Evolutionary conservation across 2,797 vertebrate species (phyloP).

Genomic region (Neostethus bicornis): DNA sequence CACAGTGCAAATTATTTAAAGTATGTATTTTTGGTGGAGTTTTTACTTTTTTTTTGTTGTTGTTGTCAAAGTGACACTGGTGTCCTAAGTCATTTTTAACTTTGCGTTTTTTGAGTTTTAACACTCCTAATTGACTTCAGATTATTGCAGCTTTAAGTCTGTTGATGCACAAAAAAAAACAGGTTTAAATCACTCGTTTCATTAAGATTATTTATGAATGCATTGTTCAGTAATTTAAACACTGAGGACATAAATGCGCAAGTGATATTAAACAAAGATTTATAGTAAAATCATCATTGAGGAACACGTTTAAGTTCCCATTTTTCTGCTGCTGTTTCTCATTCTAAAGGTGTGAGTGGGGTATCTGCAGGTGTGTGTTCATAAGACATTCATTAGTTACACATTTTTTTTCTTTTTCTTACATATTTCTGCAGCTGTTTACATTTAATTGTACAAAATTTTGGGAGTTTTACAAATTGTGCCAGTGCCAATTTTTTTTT

Average conservation of each 20-base stretch:
- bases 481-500: too few species aligned
- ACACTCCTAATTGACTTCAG: background rate
- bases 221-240: too few species aligned
- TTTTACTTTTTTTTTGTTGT: too few species aligned
- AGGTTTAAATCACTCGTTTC: too few species aligned
- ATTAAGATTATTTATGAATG: too few species aligned
- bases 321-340: background rate
- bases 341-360: background rate
- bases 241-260: too few species aligned
- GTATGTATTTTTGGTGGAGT: too few species aligned
- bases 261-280: too few species aligned
- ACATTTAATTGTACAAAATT: background rate
- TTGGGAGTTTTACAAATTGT: background rate
- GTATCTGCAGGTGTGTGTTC: background rate
- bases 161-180: too few species aligned
- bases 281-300: too few species aligned
- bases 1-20: too few species aligned
- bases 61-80: background rate
- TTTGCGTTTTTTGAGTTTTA: background rate
- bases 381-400: background rate
- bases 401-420: constrained; percentile 1
- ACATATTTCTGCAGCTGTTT: background rate
- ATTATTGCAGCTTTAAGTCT: background rate
- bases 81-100: background rate
- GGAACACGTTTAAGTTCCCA: too few species aligned